phyloP scores from a whole-genome alignment of 2,113 vertebrate genomes.

The Silurus glanis region DNA sequence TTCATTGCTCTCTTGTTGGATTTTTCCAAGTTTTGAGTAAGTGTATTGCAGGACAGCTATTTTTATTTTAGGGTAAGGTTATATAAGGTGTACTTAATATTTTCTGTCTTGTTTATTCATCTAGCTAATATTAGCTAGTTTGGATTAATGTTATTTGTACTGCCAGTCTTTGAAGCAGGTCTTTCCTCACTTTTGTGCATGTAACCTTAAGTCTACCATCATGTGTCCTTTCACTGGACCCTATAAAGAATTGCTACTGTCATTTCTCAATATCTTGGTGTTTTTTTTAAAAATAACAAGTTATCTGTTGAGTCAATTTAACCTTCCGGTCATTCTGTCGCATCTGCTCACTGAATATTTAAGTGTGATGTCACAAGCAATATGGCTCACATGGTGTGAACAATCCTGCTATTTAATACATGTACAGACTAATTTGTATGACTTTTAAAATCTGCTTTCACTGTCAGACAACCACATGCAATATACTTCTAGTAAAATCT shows the following conservation, averaged over 20 bases:
- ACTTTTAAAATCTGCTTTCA: neutral
- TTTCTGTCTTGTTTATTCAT: neutral
- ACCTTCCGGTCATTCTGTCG: neutral
- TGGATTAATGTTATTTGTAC: neutral
- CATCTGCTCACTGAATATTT: neutral
- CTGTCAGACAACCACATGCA: slow-evolving; percentile 4
- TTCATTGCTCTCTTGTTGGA: neutral
- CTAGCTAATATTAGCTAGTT: neutral
- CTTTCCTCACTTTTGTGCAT: neutral
- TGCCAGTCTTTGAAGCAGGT: neutral
- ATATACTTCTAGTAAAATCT: neutral
- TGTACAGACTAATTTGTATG: slow-evolving; percentile 7
- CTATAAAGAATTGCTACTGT: neutral
- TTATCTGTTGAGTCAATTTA: neutral
- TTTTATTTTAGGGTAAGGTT: neutral
- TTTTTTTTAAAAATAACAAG: neutral
- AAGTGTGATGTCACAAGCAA: neutral
- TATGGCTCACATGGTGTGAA: neutral
- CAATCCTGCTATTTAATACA: neutral
- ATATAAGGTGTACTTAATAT: neutral
- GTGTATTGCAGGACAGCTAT: neutral
- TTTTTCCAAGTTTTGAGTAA: neutral
- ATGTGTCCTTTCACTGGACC: neutral
- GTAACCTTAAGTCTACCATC: neutral
- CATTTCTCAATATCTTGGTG: neutral